These are phyloP conservation scores for Aplysina aerophoba DNA, from an alignment of 37 sponge, comb jelly and placozoan species.

Conservation along the genomic window DNA sequence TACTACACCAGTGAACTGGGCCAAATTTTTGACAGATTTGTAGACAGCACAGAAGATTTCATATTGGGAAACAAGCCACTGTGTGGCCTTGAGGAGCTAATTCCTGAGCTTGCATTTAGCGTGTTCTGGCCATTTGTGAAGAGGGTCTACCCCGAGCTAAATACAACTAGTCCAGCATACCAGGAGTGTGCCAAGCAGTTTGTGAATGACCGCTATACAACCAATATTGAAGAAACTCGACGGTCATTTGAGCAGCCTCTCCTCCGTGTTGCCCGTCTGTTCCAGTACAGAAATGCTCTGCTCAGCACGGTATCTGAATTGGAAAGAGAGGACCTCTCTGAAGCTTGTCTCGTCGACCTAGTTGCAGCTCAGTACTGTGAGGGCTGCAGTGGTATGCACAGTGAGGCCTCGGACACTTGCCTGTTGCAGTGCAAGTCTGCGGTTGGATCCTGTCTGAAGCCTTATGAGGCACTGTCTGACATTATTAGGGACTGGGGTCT, in stretches of 20 bases:
- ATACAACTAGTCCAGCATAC: neutral
- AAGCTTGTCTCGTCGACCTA: neutral
- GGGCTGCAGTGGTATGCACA: neutral
- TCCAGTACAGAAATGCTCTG: neutral
- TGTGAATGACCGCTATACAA: neutral
- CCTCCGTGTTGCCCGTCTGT: neutral
- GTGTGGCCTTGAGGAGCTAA: slow-evolving; percentile 1
- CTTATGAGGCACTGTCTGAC: too few species aligned
- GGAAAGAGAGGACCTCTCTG: neutral
- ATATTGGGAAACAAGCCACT: neutral
- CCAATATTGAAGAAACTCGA: neutral
- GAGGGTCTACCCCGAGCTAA: neutral
- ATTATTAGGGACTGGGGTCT: too few species aligned
- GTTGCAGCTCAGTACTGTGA: neutral
- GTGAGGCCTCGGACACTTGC: too few species aligned
- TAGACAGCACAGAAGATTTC: neutral
- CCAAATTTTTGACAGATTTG: neutral
- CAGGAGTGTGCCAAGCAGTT: neutral
- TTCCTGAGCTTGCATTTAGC: neutral
- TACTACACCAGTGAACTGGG: neutral
- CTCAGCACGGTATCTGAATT: neutral
- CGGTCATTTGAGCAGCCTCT: neutral
- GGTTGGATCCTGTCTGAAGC: too few species aligned
- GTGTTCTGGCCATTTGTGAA: neutral
- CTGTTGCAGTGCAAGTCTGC: too few species aligned